Evolutionary conservation across 1,140 invertebrate genomes (phyloP).

Genomic region (Bombyx mori): DNA sequence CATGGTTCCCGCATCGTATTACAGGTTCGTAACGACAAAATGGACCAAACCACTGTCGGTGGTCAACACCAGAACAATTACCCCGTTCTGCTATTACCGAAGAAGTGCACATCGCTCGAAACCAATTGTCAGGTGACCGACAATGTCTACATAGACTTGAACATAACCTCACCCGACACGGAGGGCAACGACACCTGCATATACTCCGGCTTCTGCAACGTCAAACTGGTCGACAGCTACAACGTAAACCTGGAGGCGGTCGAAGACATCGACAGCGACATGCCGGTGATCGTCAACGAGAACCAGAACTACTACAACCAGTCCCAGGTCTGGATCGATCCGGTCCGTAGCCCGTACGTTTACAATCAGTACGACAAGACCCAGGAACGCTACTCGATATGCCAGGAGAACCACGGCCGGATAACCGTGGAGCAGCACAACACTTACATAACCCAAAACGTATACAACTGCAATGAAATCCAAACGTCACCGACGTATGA

Average conservation of each 20-base stretch:
- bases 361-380: slow-evolving; percentile 39
- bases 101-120: slow-evolving; percentile 19
- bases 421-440: slow-evolving; percentile 47
- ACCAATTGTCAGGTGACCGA: slow-evolving; percentile 36
- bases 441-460: slow-evolving; percentile 52
- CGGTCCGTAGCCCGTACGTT: slow-evolving; percentile 41
- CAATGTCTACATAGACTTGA: slow-evolving; percentile 44
- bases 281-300: neutral
- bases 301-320: slow-evolving; percentile 36
- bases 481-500: slow-evolving; percentile 36
- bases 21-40: slow-evolving; percentile 4
- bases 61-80: slow-evolving; percentile 11
- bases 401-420: slow-evolving; percentile 11
- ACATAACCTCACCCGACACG: slow-evolving; percentile 40
- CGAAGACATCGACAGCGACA: slow-evolving; percentile 9
- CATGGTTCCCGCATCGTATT: neutral
- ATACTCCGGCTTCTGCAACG: slow-evolving; percentile 47
- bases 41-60: slow-evolving; percentile 12
- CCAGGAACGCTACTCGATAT: slow-evolving; percentile 9
- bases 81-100: slow-evolving; percentile 1
- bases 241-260: slow-evolving; percentile 23
- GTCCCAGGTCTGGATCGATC: slow-evolving; percentile 55
- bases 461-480: slow-evolving; percentile 42
- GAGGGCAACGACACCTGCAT: slow-evolving; percentile 42
- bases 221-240: slow-evolving; percentile 44